Evolutionary conservation across 2,797 vertebrate species (phyloP).

Genomic region (Micropoecilia bifurca): DNA sequence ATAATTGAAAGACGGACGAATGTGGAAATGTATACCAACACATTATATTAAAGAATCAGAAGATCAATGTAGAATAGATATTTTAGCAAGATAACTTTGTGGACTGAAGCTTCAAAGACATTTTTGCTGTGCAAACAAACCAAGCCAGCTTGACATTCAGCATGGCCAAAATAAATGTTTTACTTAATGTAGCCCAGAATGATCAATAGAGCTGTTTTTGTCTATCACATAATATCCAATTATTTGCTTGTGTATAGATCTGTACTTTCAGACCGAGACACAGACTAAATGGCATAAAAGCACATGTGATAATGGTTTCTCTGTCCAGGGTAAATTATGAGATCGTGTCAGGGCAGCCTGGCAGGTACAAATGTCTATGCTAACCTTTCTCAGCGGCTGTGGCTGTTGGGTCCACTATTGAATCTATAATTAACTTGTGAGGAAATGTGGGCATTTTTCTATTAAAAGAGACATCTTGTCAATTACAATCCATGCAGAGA

Average conservation of each 20-base stretch:
- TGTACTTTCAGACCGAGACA: constrained; percentile 56
- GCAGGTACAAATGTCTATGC: constrained; percentile 81
- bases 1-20: not conserved
- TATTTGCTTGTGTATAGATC: constrained; percentile 32
- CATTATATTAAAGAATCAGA: not conserved
- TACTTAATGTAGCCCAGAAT: constrained; percentile 41
- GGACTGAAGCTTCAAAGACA: constrained; percentile 65
- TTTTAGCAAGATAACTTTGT: not conserved
- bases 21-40: not conserved
- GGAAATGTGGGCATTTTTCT: constrained; percentile 86
- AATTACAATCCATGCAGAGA: constrained; percentile 86
- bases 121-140: constrained; percentile 45
- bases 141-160: constrained; percentile 37
- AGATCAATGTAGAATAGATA: not conserved
- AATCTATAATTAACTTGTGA: constrained; percentile 86
- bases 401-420: constrained; percentile 76
- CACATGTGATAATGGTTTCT: constrained; percentile 65
- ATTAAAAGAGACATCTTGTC: constrained; percentile 89
- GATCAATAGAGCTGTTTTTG: constrained; percentile 39
- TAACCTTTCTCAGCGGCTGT: constrained; percentile 77
- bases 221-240: constrained; percentile 35
- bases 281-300: constrained; percentile 59
- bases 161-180: constrained; percentile 9
- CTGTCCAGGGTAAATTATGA: constrained; percentile 69
- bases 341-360: constrained; percentile 69